Conservation (phyloP, 2,113 vertebrate species). For the Myotis yumanensis region DNA sequence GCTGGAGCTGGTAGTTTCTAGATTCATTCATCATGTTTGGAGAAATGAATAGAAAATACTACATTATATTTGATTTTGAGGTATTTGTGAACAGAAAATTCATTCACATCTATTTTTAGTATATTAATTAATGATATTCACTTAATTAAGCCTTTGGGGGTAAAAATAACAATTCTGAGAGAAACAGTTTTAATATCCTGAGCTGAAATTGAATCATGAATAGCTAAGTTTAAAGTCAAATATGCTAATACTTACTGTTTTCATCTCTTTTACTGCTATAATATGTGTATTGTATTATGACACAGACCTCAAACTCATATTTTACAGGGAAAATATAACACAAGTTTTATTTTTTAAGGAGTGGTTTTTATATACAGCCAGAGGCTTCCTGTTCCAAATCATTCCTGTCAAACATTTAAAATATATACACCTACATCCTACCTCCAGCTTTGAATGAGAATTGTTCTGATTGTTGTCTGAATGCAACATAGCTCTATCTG, state of each 20-base stretch:
- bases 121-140: background rate
- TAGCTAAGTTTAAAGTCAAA: background rate
- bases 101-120: background rate
- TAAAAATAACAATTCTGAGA: background rate
- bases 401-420: background rate
- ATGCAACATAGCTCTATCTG: background rate
- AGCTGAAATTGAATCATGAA: background rate
- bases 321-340: background rate
- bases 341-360: background rate
- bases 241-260: background rate
- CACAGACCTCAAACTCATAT: background rate
- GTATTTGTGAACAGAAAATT: background rate
- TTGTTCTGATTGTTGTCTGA: background rate
- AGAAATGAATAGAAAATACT: background rate
- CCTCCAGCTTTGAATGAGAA: constrained; percentile 24
- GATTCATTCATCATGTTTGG: background rate
- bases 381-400: background rate
- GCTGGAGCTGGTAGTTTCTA: background rate
- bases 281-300: background rate
- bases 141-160: background rate
- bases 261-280: background rate
- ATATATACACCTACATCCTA: background rate
- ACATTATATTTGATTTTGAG: background rate
- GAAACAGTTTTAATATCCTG: background rate
- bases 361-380: background rate